A percentile compares a stretch with the other conserved stretches of the same genome.
Evolutionary conservation across 2,888 invertebrate genomes (phyloP).

Genomic region (Hydriomena furcata): DNA sequence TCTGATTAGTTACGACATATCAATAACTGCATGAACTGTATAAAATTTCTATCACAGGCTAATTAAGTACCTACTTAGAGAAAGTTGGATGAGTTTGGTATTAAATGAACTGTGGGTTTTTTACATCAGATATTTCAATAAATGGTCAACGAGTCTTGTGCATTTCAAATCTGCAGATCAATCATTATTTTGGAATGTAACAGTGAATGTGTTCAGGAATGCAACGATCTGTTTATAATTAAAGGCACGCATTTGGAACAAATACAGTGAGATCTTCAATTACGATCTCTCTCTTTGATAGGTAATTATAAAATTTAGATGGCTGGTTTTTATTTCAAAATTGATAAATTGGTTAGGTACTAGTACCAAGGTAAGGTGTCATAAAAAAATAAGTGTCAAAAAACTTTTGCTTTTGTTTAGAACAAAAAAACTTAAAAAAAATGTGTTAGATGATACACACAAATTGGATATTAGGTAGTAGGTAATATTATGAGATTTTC

Average conservation of each 20-base stretch:
- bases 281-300: not conserved
- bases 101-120: constrained; percentile 8
- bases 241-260: constrained; percentile 83
- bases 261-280: constrained; percentile 69
- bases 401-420: too few species aligned
- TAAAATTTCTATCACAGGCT: constrained; percentile 64
- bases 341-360: too few species aligned
- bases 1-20: not conserved
- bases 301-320: too few species aligned
- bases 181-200: constrained; percentile 56
- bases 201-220: constrained; percentile 57
- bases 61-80: constrained; percentile 56
- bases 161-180: constrained; percentile 23
- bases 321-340: too few species aligned
- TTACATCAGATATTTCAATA: not conserved
- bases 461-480: too few species aligned
- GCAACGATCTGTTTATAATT: constrained; percentile 78
- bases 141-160: constrained; percentile 3
- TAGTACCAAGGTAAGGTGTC: too few species aligned
- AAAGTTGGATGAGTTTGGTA: constrained; percentile 35
- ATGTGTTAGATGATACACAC: too few species aligned
- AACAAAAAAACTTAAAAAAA: too few species aligned
- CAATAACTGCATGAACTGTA: not conserved
- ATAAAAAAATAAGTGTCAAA: too few species aligned
- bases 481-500: too few species aligned